phyloP scores from a whole-genome alignment of 2,797 vertebrate species.

The Myotis vivesi region DNA sequence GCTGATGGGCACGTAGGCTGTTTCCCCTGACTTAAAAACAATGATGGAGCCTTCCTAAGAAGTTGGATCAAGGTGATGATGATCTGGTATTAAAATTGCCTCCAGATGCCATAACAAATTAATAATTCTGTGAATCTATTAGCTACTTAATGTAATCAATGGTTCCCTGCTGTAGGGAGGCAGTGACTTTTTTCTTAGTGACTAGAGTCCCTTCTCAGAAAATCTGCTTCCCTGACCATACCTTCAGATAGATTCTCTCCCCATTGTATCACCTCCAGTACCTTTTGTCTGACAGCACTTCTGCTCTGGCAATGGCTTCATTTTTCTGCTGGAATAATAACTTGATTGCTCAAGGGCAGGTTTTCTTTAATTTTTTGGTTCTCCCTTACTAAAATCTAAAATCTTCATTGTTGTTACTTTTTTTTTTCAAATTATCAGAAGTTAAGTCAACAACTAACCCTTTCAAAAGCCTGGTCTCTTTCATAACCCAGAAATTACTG shows the following conservation, averaged over 20 bases:
- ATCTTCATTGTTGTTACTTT: not conserved
- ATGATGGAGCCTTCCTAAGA: not conserved
- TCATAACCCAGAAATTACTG: not conserved
- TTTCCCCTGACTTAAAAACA: not conserved
- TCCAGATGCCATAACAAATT: not conserved
- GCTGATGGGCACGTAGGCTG: too few relatives aligned
- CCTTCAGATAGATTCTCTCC: not conserved
- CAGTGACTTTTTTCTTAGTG: not conserved
- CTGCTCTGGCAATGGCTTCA: not conserved
- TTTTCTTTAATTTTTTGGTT: not conserved
- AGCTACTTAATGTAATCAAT: not conserved
- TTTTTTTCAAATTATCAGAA: not conserved
- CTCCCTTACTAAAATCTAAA: not conserved
- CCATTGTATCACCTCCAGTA: accelerated
- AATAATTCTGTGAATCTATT: not conserved
- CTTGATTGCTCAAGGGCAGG: not conserved
- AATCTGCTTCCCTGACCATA: not conserved
- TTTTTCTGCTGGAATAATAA: not conserved
- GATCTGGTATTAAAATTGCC: not conserved
- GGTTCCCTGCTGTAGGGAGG: not conserved
- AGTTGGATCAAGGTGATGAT: not conserved
- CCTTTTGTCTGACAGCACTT: not conserved
- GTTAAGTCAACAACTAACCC: not conserved
- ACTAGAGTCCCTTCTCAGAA: not conserved
- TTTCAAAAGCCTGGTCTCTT: not conserved